Evolutionary conservation across 2,113 vertebrate species (phyloP).

Genomic region (Malurus alboscapulatus): DNA sequence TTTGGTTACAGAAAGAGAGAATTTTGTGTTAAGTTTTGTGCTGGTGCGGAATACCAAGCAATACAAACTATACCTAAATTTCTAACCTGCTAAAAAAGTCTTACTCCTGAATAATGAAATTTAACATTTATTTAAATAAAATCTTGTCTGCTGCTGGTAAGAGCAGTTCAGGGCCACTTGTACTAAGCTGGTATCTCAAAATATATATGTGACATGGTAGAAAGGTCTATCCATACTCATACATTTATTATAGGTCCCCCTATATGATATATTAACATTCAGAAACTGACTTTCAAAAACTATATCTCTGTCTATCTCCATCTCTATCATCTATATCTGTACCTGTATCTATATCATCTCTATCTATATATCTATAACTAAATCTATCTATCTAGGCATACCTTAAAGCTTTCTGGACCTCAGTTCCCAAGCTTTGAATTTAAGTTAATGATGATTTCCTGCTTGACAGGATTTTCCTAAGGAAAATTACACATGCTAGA

Average conservation of each 20-base stretch:
- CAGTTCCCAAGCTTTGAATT: background rate
- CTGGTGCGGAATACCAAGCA: background rate
- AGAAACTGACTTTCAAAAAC: background rate
- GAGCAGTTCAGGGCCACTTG: background rate
- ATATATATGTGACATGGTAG: background rate
- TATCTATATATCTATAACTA: too few relatives aligned
- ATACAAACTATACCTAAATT: background rate
- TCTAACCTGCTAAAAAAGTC: background rate
- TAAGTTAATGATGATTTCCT: background rate
- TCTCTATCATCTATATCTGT: too few relatives aligned
- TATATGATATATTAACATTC: background rate
- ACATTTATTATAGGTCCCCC: accelerated
- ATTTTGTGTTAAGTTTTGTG: background rate
- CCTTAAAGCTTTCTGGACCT: background rate
- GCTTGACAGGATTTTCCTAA: background rate
- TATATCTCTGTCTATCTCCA: background rate
- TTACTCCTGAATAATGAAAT: background rate
- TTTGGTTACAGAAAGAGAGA: background rate
- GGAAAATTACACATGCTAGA: background rate
- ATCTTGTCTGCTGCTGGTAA: background rate
- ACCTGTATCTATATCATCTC: background rate
- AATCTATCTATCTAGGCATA: background rate
- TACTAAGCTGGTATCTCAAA: background rate
- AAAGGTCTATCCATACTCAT: background rate
- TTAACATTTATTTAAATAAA: background rate